A percentile compares a stretch with the other conserved stretches of the same genome.
Conservation (phyloP, 2,888 invertebrate species). For the Pandemis cinnamomeana region DNA sequence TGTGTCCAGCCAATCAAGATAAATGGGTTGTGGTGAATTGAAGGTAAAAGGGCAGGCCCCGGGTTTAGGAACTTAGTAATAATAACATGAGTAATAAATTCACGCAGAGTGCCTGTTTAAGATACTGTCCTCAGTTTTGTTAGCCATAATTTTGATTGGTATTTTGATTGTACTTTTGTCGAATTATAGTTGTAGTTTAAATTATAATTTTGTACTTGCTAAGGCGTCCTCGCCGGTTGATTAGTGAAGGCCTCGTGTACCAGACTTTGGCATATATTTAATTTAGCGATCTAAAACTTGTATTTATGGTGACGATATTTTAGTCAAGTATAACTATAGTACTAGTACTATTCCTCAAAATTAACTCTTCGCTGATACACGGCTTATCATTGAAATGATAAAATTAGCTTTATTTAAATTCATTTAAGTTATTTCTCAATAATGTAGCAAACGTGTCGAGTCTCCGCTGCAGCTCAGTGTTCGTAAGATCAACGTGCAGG, state of each 20-base stretch:
- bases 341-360: conserved; percentile 54
- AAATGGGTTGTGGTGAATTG: background rate
- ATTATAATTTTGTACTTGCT: conserved; percentile 65
- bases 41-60: background rate
- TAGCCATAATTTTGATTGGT: conserved; percentile 81
- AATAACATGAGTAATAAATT: conserved; percentile 69
- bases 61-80: conserved; percentile 63
- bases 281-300: conserved; percentile 33
- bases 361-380: conserved; percentile 63
- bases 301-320: conserved; percentile 35
- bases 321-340: conserved; percentile 24
- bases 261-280: conserved; percentile 30
- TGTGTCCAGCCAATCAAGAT: background rate
- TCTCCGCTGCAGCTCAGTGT: conserved; percentile 35
- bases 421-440: conserved; percentile 76
- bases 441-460: conserved; percentile 52
- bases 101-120: conserved; percentile 82
- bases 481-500: conserved; percentile 48
- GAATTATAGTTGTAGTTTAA: conserved; percentile 78
- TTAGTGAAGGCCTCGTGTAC: conserved; percentile 20
- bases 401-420: conserved; percentile 79
- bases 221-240: conserved; percentile 30
- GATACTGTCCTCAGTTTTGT: conserved; percentile 74
- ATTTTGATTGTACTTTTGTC: conserved; percentile 73
- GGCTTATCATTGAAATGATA: conserved; percentile 72